Percentiles rank a stretch among this genome's conserved stretches.
Conservation (phyloP, 2,888 invertebrate genomes). For the Luperina testacea region DNA sequence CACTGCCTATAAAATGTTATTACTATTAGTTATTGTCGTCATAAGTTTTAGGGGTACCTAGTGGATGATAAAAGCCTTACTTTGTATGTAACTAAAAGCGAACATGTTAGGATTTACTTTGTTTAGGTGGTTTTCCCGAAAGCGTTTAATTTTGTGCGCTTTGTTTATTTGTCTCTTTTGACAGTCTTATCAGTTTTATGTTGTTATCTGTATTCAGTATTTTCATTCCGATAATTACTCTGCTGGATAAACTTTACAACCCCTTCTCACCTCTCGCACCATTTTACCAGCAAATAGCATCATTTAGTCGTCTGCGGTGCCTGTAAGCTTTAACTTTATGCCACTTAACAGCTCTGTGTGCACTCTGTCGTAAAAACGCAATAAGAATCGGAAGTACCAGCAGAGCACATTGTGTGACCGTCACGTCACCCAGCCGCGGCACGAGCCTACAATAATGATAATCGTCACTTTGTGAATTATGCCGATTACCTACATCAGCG, state of each 20-base stretch:
- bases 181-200: no score
- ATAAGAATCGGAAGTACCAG: slow-evolving; percentile 37
- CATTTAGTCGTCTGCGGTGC: background rate
- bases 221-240: background rate
- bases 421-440: slow-evolving; percentile 33
- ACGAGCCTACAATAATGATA: slow-evolving; percentile 55
- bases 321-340: background rate
- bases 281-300: background rate
- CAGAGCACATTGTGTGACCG: slow-evolving; percentile 24
- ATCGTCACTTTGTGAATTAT: slow-evolving; percentile 73
- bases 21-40: slow-evolving; percentile 82
- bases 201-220: background rate
- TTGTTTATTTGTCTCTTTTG: background rate
- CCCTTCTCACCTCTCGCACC: background rate
- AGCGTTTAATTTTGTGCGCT: background rate
- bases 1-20: slow-evolving; percentile 85
- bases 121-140: background rate
- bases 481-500: slow-evolving; percentile 72
- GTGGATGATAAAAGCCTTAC: slow-evolving; percentile 64
- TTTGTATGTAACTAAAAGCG: slow-evolving; percentile 56
- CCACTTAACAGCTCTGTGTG: background rate
- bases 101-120: slow-evolving; percentile 23
- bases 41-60: slow-evolving; percentile 76
- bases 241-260: background rate
- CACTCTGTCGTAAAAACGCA: slow-evolving; percentile 15